Percentiles rank a stretch among this genome's conserved stretches.
These are phyloP conservation scores for Nemoura dubitans DNA, from an alignment of 2,888 invertebrate species.

Conservation along the genomic window DNA sequence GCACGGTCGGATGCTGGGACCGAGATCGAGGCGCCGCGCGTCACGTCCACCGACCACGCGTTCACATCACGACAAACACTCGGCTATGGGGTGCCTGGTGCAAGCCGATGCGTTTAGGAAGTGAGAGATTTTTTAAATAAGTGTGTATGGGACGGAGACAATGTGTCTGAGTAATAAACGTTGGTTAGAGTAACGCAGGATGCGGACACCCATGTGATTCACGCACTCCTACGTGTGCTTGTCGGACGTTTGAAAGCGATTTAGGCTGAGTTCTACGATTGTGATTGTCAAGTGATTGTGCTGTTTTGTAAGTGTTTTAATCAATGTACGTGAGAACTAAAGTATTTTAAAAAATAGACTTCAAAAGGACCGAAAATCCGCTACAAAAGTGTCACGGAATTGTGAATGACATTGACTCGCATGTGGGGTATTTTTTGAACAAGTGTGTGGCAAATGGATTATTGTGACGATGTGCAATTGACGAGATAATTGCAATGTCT, in stretches of 20 bases:
- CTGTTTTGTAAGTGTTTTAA: background rate
- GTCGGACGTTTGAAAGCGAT: background rate
- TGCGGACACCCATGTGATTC: background rate
- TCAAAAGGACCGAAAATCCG: background rate
- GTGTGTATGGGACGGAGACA: background rate
- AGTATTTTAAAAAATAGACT: background rate
- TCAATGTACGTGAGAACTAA: background rate
- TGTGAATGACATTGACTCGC: background rate
- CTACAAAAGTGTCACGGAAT: background rate
- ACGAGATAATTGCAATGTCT: background rate
- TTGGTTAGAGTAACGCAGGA: background rate
- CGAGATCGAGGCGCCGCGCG: background rate
- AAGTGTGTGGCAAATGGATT: background rate
- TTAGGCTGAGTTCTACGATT: background rate
- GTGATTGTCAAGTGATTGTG: background rate
- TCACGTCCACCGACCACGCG: too few species aligned
- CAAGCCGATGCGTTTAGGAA: background rate
- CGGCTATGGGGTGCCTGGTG: background rate
- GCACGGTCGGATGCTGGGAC: background rate
- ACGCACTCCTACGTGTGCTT: background rate
- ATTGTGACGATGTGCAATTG: background rate
- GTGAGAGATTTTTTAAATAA: background rate
- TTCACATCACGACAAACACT: too few species aligned
- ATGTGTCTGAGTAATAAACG: background rate
- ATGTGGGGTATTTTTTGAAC: background rate